Evolutionary conservation across 2,888 invertebrate species (phyloP), one percentile per base, ranked within the genome.

Genomic region (Spialia ferax): DNA sequence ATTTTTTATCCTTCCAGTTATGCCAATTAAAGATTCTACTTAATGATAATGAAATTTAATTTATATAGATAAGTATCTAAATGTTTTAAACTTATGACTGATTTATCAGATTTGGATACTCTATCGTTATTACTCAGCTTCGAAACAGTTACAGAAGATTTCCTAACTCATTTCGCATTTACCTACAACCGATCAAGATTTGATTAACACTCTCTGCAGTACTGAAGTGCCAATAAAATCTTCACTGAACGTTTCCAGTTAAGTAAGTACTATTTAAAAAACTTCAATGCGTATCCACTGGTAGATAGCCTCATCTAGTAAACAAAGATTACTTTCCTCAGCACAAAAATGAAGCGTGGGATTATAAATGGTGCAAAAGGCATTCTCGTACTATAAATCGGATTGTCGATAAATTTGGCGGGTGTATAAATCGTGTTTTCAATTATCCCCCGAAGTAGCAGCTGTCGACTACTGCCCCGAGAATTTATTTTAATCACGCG

Each of bases 391-490:
- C 81, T 85, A 86, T 90, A 91, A 89, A 91, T 91, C 81, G 86
- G 78, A 76, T 78, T 87, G 87, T 89, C 91, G 86, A 92, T 92
- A 93, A 91, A 92, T 92, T 92, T 87, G 89, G 91, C 87, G 86
- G 82, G 86, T 83, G 82, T 86, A 91, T 92, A 92, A 92, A 91
- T 92, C 90, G 88, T 85, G 85, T 86, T 92, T 92, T 93, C 92
- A 93, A 93, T 92, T 93, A 93, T 88, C 81, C 84, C 79, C 77
- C 76, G 82, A 82, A 87, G 90, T 82, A 91, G 86, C 91, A 91
- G 91, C 90, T 91, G 92, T 91, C 79, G 80, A 83, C 88, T 86
- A 86, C 88, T 84, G 87, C 79, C 78, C 77, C 71, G 78, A 87
- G 86, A 90, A 91, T 92, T 92, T 91, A 92, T 93, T 91, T 91